Percentiles rank a stretch among this genome's conserved stretches.
Conservation (phyloP, 2,113 vertebrate species). For the Perccottus glenii region DNA sequence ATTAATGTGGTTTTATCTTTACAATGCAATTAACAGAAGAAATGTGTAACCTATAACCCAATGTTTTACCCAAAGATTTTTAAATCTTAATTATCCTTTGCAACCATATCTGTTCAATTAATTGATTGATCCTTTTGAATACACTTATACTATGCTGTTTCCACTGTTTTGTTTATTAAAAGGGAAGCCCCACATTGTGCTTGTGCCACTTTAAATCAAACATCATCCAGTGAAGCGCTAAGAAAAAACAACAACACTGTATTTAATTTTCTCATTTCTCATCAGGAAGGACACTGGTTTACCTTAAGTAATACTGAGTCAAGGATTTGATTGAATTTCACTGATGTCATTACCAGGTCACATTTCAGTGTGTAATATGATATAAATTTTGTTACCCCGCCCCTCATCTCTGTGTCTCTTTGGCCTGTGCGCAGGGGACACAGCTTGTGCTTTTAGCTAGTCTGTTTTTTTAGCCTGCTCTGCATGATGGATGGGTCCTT, state of each 20-base stretch:
- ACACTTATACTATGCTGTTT: background rate
- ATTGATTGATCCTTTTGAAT: background rate
- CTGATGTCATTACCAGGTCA: conserved; percentile 83
- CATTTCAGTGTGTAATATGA: conserved; percentile 84
- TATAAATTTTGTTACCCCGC: conserved; percentile 77
- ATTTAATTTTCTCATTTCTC: conserved; percentile 79
- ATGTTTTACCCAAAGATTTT: too few relatives aligned
- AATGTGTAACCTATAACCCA: too few relatives aligned
- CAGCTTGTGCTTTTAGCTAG: conserved; percentile 74
- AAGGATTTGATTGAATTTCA: conserved; percentile 81
- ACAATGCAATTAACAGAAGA: too few relatives aligned
- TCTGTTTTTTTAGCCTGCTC: conserved; percentile 51
- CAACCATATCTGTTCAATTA: too few relatives aligned
- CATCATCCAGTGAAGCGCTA: conserved; percentile 30
- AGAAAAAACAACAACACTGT: conserved; percentile 63
- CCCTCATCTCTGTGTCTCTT: conserved; percentile 33
- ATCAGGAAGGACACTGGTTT: conserved; percentile 80
- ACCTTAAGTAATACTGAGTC: conserved; percentile 82
- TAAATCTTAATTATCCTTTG: too few relatives aligned
- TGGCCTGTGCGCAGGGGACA: conserved; percentile 52
- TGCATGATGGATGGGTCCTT: conserved; percentile 72
- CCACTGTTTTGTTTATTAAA: conserved; percentile 4
- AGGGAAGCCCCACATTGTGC: conserved; percentile 36
- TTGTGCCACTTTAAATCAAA: conserved; percentile 49
- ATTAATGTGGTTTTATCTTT: too few relatives aligned